Evolutionary conservation across 2,113 vertebrate species (phyloP), one percentile per base, ranked within the genome.

Genomic region (Pitta sordida): DNA sequence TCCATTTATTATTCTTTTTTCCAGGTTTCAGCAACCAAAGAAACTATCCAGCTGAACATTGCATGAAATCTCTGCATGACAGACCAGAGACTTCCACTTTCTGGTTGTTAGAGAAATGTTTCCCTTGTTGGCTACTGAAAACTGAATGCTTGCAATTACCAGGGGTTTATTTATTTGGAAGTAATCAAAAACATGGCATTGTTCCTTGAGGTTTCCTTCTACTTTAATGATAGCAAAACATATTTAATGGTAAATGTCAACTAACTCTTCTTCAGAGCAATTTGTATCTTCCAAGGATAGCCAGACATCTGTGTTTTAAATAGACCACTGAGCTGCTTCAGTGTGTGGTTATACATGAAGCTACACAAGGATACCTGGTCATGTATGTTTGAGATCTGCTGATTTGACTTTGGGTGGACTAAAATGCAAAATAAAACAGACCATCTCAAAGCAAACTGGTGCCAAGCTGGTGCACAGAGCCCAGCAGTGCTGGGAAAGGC

Each of bases 401-500:
- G 62, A 39, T 58, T 46, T 46, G 52, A 14, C 14, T 92, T 34
- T 37, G n/a, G 69, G 20, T 68, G 27, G n/a, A 36, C 19, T 22
- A 41, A 70, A 78, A 48, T 7, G 26, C 12, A 29, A 24, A 88
- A 56, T 2, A 76, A 69, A 87, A 4, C 2, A 13, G n/a, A 9
- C 10, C n/a, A 34, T 13, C n/a, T 53, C 5, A 0, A 0, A 23
- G 60, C 26, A n/a, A 1, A 1, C 13, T 0, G 0, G 13, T 1
- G n/a, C 36, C 46, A 7, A 8, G 6, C 27, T 12, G 41, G 60
- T 8, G 22, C 23, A 6, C 23, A 10, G 69, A n/a, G 2, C 34
- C 34, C 79, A 36, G 48, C 55, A 51, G 37, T 30, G 77, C 79
- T 90, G 93, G 88, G 83, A 93, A 96, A 24, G 7, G 36, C 65